These are phyloP conservation scores for Cyrtonyx montezumae DNA, from an alignment of 2,113 vertebrate species.

Conservation along the genomic window DNA sequence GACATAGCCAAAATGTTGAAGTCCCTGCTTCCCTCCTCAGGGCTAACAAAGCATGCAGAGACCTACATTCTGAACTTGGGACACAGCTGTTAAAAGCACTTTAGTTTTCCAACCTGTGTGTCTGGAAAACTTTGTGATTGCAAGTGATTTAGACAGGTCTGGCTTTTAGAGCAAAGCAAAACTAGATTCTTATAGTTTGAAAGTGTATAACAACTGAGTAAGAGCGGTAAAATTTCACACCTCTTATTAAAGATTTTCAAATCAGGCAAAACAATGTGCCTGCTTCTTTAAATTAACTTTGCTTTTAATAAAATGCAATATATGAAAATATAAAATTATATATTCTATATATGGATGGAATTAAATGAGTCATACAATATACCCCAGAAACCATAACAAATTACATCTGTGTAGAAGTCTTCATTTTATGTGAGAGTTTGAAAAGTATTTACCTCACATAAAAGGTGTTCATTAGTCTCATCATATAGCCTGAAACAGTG, in stretches of 20 bases:
- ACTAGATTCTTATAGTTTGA: constrained; percentile 25
- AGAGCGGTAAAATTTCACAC: constrained; percentile 56
- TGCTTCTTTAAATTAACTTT: not conserved
- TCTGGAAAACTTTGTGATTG: constrained; percentile 66
- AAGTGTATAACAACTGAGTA: constrained; percentile 42
- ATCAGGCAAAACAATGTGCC: constrained; percentile 4
- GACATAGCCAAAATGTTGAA: constrained; percentile 61
- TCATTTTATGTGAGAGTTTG: not conserved
- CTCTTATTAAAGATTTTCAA: constrained; percentile 40
- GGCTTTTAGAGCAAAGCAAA: constrained; percentile 40
- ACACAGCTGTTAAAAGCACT: constrained; percentile 79
- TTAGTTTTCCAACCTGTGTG: constrained; percentile 62
- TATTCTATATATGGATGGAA: not conserved
- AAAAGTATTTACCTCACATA: not conserved
- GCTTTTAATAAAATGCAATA: not conserved
- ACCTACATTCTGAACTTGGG: constrained; percentile 62
- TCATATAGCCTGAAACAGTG: not conserved
- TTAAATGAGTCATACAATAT: not conserved
- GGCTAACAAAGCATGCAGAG: constrained; percentile 61
- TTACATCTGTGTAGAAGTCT: not conserved
- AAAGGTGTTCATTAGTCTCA: not conserved
- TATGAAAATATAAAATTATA: not conserved
- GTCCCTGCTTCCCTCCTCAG: constrained; percentile 75
- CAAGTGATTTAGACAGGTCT: constrained; percentile 70
- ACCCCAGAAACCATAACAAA: not conserved